Percentiles rank a stretch among this genome's conserved stretches.
Conservation (phyloP, 2,113 vertebrate species). For the Toxostoma redivivum region DNA sequence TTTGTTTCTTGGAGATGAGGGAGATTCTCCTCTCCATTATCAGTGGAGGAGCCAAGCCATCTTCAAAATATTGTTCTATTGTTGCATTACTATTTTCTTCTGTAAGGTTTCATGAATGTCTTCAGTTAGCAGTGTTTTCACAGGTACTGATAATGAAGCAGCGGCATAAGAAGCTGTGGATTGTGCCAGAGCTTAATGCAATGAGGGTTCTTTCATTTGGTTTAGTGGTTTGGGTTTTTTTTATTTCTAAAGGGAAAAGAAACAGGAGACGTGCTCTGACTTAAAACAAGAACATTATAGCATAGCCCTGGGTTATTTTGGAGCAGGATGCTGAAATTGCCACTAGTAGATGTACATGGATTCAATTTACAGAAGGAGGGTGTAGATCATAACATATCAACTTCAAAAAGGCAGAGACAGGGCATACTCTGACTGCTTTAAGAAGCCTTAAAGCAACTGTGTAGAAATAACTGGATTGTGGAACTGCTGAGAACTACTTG, state of each 20-base stretch:
- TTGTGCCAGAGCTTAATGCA: neutral
- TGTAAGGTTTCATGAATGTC: neutral
- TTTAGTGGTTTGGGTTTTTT: neutral
- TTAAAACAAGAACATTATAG: constrained; percentile 3
- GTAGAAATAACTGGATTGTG: neutral
- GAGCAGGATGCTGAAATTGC: constrained; percentile 15
- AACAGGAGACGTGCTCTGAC: neutral
- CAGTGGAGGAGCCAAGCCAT: neutral
- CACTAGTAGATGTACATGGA: neutral
- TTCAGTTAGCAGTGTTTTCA: neutral
- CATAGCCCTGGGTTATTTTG: constrained; percentile 27
- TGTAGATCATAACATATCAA: constrained; percentile 11
- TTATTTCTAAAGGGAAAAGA: neutral
- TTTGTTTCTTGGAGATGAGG: neutral
- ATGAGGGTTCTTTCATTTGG: neutral
- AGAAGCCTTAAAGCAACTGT: neutral
- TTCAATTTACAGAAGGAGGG: constrained; percentile 2
- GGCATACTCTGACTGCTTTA: neutral
- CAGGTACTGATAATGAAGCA: neutral
- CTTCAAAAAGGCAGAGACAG: constrained; percentile 6
- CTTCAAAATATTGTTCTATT: neutral
- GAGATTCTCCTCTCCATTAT: neutral
- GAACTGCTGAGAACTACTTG: neutral
- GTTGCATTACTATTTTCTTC: neutral
- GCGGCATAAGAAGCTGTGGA: neutral